phyloP scores from a whole-genome alignment of 2,888 invertebrate species.

The Operophtera brumata region DNA sequence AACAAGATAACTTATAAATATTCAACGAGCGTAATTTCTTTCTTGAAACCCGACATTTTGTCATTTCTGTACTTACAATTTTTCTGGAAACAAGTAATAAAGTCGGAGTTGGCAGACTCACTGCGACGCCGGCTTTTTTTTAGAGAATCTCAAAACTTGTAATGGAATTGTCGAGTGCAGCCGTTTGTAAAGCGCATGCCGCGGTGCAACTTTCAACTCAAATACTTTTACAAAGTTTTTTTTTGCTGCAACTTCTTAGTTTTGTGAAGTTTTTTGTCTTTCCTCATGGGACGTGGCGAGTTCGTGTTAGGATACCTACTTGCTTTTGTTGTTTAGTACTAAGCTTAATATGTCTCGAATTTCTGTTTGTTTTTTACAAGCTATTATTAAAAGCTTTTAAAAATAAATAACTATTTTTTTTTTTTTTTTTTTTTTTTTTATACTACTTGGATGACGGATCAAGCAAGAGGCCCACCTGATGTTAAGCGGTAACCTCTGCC shows the following conservation, averaged over 20 bases:
- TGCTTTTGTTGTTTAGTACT: too few relatives aligned
- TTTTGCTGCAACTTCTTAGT: background rate
- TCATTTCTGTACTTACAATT: constrained; percentile 9
- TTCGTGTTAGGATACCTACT: too few relatives aligned
- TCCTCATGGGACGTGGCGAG: too few relatives aligned
- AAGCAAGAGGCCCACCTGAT: too few relatives aligned
- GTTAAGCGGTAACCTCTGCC: too few relatives aligned
- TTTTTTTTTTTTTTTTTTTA: too few relatives aligned
- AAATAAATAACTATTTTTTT: too few relatives aligned
- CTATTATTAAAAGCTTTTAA: too few relatives aligned
- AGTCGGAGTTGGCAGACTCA: constrained; percentile 29
- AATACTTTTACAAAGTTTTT: constrained; percentile 32
- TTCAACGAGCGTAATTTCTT: constrained; percentile 12
- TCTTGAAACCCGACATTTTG: constrained; percentile 9
- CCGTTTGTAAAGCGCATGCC: constrained; percentile 29
- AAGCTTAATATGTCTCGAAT: too few relatives aligned
- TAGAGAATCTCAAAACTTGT: constrained; percentile 28
- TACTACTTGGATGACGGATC: too few relatives aligned
- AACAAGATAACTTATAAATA: constrained; percentile 22
- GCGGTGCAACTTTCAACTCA: constrained; percentile 37
- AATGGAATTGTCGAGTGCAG: constrained; percentile 41
- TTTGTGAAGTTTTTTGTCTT: background rate
- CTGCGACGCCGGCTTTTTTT: constrained; percentile 23
- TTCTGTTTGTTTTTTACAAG: too few relatives aligned
- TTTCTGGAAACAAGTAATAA: constrained; percentile 30